Evolutionary conservation across 2,888 invertebrate genomes (phyloP).

Genomic region (Halocaridina rubra): DNA sequence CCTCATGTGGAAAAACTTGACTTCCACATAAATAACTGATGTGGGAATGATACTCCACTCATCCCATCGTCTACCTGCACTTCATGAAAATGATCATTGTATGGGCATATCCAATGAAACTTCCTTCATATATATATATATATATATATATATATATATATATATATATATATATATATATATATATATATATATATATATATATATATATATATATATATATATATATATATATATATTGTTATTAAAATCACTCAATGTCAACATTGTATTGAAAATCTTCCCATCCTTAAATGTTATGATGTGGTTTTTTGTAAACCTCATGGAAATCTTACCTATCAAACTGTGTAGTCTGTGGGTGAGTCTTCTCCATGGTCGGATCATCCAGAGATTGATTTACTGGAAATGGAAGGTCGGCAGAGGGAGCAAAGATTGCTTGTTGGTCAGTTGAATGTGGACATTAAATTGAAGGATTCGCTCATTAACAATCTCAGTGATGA

Average conservation of each 20-base stretch:
- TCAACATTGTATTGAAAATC: no score
- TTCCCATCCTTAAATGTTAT: no score
- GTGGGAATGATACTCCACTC: neutral
- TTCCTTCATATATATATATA: no score
- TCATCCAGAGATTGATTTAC: slow-evolving; percentile 52
- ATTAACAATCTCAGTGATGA: slow-evolving; percentile 54
- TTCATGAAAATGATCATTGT: neutral
- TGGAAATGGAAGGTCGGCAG: slow-evolving; percentile 60
- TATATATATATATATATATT: no score
- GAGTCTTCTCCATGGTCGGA: slow-evolving; percentile 10
- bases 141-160: no score
- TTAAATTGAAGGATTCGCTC: slow-evolving; percentile 60
- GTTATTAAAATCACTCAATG: no score
- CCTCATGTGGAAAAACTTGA: slow-evolving; percentile 11
- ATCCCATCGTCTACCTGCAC: neutral
- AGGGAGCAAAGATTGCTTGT: slow-evolving; percentile 54
- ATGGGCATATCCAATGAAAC: neutral
- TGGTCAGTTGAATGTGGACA: slow-evolving; percentile 59
- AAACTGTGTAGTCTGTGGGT: slow-evolving; percentile 11
- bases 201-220: no score
- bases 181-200: no score
- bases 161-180: no score
- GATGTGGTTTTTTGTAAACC: no score
- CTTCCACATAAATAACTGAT: slow-evolving; percentile 18
- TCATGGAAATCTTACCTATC: no score